A percentile compares a stretch with the other conserved stretches of the same genome.
phyloP scores from a whole-genome alignment of 23 tunicate genomes.

The Trididemnum clinides region DNA sequence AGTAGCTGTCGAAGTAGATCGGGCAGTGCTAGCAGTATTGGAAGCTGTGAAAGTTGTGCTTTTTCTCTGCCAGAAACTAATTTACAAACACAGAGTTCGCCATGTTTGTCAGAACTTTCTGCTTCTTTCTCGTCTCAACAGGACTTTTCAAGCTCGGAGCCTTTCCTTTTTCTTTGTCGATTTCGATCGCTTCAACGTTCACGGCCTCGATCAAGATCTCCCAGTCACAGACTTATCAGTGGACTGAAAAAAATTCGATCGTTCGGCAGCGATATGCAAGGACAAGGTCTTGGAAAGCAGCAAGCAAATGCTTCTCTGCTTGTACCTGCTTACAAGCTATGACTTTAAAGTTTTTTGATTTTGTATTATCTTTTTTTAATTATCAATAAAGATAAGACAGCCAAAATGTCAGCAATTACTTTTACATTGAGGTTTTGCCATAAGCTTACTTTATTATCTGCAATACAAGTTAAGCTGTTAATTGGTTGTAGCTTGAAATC shows the following conservation, averaged over 20 bases:
- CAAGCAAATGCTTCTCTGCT: background rate
- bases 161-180: constrained; percentile 76
- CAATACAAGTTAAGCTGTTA: no score
- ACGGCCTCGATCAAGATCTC: constrained; percentile 51
- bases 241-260: constrained; percentile 71
- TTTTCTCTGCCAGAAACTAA: constrained; percentile 20
- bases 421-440: no score
- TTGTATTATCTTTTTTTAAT: no score
- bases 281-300: background rate
- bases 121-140: constrained; percentile 12
- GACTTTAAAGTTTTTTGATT: background rate
- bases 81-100: background rate
- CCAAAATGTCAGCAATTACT: no score
- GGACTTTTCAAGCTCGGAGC: constrained; percentile 70
- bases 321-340: background rate
- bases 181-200: constrained; percentile 45
- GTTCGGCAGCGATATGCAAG: constrained; percentile 13
- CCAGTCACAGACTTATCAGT: constrained; percentile 51
- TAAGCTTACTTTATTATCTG: no score
- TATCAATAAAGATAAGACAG: no score
- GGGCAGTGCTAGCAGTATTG: constrained; percentile 36
- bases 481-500: no score
- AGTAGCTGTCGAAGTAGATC: constrained; percentile 11
- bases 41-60: constrained; percentile 65
- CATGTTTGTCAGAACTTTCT: background rate